Percentiles rank a stretch among this genome's conserved stretches.
These are phyloP conservation scores for Sapajus apella DNA, from an alignment of 2,113 vertebrate genomes.

Conservation along the genomic window DNA sequence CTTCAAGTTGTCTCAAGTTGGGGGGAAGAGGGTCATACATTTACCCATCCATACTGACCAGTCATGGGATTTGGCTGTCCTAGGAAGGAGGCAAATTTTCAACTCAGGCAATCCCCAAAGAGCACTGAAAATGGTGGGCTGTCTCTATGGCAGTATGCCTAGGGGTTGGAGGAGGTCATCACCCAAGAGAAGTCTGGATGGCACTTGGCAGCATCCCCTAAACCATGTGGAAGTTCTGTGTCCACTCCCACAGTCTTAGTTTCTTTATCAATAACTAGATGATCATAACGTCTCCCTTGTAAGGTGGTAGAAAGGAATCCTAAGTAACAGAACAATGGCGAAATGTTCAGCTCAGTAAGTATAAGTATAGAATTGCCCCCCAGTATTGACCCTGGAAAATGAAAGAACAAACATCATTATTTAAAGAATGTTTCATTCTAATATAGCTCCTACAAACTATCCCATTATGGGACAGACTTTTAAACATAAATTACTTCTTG, in stretches of 20 bases:
- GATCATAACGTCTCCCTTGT: not conserved
- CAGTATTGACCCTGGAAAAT: not conserved
- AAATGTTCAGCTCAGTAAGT: not conserved
- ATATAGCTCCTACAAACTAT: not conserved
- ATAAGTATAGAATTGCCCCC: not conserved
- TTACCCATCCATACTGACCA: not conserved
- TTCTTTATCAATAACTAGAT: not conserved
- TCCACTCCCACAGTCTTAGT: not conserved
- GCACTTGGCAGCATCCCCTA: too few species aligned
- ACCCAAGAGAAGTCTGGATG: not conserved
- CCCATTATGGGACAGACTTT: too few species aligned
- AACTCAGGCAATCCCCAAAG: not conserved
- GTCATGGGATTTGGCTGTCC: not conserved
- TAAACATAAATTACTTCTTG: not conserved
- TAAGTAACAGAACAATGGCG: not conserved
- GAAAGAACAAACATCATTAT: not conserved
- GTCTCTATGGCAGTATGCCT: not conserved
- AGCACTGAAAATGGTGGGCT: not conserved
- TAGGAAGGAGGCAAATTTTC: not conserved
- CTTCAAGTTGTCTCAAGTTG: not conserved
- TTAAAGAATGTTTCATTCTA: not conserved
- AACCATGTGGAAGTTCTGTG: rapidly evolving
- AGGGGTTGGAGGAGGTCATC: not conserved
- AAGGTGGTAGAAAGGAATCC: not conserved
- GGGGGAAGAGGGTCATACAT: rapidly evolving